Base-by-base conservation (phyloP, 2,888 invertebrate species). In the Gymnocheta viridis region DNA sequence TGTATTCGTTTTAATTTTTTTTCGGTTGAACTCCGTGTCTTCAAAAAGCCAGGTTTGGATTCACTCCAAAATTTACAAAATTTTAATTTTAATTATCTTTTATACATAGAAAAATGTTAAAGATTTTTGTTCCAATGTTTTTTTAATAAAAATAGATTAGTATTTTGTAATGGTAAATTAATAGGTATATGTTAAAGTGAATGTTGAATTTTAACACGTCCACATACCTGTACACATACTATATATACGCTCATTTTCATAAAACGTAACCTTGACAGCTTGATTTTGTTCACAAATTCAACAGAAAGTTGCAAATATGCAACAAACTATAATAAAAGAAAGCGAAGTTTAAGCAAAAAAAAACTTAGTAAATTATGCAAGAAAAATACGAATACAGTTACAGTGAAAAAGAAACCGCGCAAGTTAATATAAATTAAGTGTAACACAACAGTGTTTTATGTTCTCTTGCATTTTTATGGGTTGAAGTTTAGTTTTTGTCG, bases 361-460 rank as follows among this genome's bases (percentile, higher is more conserved):
- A 44, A 56, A 49, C 22, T 10, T 12, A 58, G 47, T 49, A 69
- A 58, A 73, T 49, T 51, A 47, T 58, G 22, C 9, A 24, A 17
- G 17, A 14, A 64, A 62, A 27, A 10, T 24, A n/a, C n/a, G n/a
- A n/a, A n/a, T n/a, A n/a, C n/a, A 12, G 29, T 70, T 58, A 4
- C 47, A 32, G 17, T 47, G 29, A n/a, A 10, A 27, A 80, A 80
- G 38, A 51, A 76, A 72, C 80, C 70, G 60, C 66, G 47, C 38
- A 56, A 80, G 79, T 80, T 80, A 76, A 80, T 80, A 54, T 60
- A 60, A 80, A 72, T 80, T 80, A 76, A 76, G 56, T 66, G 49
- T 72, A 80, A 67, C 51, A 82, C 62, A 80, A 47, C n/a, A n/a
- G n/a, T n/a, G n/a, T n/a, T n/a, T n/a, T n/a, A n/a, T 12, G 19